Conservation (phyloP, 1,140 invertebrate genomes). For the Branchinecta lindahli region DNA sequence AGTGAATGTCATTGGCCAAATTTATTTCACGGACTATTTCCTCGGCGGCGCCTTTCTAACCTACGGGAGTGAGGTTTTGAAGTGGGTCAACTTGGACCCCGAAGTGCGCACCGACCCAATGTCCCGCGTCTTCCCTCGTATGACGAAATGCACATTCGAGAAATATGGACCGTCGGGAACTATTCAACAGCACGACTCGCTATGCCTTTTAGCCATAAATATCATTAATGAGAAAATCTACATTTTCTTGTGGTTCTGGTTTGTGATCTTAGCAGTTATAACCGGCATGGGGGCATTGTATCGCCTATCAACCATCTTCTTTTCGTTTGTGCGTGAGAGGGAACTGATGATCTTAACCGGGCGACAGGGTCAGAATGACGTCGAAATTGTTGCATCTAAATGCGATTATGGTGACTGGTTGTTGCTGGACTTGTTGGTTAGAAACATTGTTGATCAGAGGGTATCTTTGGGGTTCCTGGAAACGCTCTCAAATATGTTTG, state of each 20-base stretch:
- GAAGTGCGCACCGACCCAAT: slow-evolving; percentile 29
- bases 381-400: slow-evolving; percentile 22
- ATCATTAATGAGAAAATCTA: slow-evolving; percentile 37
- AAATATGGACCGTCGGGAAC: slow-evolving; percentile 26
- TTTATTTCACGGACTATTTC: slow-evolving; percentile 35
- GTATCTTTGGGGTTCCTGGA: slow-evolving; percentile 29
- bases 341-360: too few species aligned
- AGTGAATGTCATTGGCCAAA: slow-evolving; percentile 34
- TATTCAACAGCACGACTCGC: slow-evolving; percentile 30
- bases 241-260: slow-evolving; percentile 36
- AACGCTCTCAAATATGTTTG: slow-evolving; percentile 11
- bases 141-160: slow-evolving; percentile 30
- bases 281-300: slow-evolving; percentile 20
- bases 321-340: slow-evolving; percentile 30
- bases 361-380: slow-evolving; percentile 17
- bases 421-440: slow-evolving; percentile 30
- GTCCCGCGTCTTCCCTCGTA: slow-evolving; percentile 29
- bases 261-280: slow-evolving; percentile 28
- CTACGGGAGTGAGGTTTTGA: slow-evolving; percentile 32
- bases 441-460: slow-evolving; percentile 30
- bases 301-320: slow-evolving; percentile 24
- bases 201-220: slow-evolving; percentile 37
- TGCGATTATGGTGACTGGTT: slow-evolving; percentile 31
- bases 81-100: slow-evolving; percentile 24
- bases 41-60: slow-evolving; percentile 33